These are phyloP conservation scores for Pyxicephalus adspersus DNA, from an alignment of 2,113 vertebrate species.

Conservation along the genomic window DNA sequence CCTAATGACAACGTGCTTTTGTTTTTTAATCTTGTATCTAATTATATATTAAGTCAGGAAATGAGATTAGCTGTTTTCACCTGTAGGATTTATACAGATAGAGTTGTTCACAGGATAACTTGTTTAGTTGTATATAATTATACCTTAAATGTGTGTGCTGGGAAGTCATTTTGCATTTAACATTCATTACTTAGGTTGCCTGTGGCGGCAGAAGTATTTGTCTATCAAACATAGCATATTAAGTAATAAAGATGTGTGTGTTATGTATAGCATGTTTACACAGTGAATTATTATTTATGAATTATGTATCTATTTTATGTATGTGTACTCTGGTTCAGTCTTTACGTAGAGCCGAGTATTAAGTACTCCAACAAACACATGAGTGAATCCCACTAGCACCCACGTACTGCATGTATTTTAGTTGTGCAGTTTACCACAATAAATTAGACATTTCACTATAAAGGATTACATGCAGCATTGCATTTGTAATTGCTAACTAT, in stretches of 20 bases:
- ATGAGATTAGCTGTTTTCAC: slow-evolving; percentile 22
- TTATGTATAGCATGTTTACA: slow-evolving; percentile 42
- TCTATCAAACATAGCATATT: slow-evolving; percentile 3
- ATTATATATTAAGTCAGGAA: slow-evolving; percentile 13
- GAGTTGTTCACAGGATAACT: not conserved
- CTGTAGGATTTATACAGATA: not conserved
- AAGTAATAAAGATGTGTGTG: slow-evolving; percentile 20
- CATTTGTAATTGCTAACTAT: no score
- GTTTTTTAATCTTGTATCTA: slow-evolving; percentile 31
- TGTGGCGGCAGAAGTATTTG: no score
- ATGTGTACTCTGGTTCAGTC: no score
- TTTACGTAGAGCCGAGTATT: no score
- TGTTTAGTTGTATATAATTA: slow-evolving; percentile 12
- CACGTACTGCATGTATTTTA: no score
- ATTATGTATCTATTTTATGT: no score
- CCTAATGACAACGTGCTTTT: slow-evolving; percentile 37
- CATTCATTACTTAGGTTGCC: not conserved
- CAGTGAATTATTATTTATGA: not conserved
- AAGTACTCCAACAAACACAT: no score
- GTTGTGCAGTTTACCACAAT: no score
- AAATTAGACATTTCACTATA: no score
- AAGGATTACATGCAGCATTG: no score
- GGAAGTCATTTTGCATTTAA: slow-evolving; percentile 9
- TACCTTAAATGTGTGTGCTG: not conserved
- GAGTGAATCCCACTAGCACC: no score